Percentiles rank a stretch among this genome's conserved stretches.
Conservation (phyloP, 2,113 vertebrate genomes). For the Smithornis capensis region DNA sequence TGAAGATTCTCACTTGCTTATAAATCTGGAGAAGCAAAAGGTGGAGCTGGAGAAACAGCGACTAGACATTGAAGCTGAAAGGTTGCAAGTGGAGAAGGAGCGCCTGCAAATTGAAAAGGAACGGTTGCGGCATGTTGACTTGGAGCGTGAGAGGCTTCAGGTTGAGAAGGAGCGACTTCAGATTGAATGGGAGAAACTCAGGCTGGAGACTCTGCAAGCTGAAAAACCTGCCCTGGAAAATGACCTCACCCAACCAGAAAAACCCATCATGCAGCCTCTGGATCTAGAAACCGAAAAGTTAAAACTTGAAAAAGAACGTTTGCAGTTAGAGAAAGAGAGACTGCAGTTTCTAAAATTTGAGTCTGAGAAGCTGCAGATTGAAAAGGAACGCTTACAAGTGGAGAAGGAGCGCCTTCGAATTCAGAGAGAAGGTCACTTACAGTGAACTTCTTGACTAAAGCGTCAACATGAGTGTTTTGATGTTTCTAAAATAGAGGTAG, state of each 20-base stretch:
- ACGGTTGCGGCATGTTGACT: slow-evolving; percentile 80
- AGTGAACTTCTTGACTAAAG: slow-evolving; percentile 42
- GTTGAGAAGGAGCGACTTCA: slow-evolving; percentile 88
- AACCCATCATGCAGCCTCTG: slow-evolving; percentile 74
- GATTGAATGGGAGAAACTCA: slow-evolving; percentile 85
- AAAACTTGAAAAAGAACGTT: slow-evolving; percentile 89
- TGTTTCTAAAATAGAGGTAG: slow-evolving; percentile 56
- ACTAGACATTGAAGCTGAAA: slow-evolving; percentile 85
- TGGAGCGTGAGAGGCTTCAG: slow-evolving; percentile 86
- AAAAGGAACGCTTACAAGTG: slow-evolving; percentile 90
- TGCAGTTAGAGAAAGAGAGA: slow-evolving; percentile 90
- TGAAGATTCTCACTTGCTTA: slow-evolving; percentile 81
- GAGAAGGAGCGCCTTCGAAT: slow-evolving; percentile 92
- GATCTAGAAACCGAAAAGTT: slow-evolving; percentile 88
- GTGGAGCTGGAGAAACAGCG: slow-evolving; percentile 90
- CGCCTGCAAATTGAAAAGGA: slow-evolving; percentile 88
- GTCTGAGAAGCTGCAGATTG: slow-evolving; percentile 88
- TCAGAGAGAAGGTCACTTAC: slow-evolving; percentile 85
- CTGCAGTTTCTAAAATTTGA: slow-evolving; percentile 93
- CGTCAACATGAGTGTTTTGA: neutral
- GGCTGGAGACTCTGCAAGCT: slow-evolving; percentile 77
- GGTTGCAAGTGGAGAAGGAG: slow-evolving; percentile 88
- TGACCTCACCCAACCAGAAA: slow-evolving; percentile 74
- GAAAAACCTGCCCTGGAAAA: slow-evolving; percentile 76
- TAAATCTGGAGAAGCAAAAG: slow-evolving; percentile 89